These are phyloP conservation scores for Ochlodes sylvanus DNA, from an alignment of 2,888 invertebrate species.

Conservation along the genomic window DNA sequence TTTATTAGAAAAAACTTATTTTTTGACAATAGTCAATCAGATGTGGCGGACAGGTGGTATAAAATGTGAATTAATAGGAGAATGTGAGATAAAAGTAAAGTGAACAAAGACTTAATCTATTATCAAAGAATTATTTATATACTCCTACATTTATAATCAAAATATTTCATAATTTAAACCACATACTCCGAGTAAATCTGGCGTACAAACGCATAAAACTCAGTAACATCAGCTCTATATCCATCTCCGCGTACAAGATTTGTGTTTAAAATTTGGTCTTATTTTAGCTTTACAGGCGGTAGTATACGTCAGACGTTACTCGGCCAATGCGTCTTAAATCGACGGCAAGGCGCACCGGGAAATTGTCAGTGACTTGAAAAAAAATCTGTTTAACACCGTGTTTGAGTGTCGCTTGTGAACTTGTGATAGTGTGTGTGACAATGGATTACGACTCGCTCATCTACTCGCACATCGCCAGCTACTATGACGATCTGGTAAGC, in stretches of 20 bases:
- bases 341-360: constrained; percentile 59
- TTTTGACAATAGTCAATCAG: too few relatives aligned
- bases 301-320: constrained; percentile 79
- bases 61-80: too few relatives aligned
- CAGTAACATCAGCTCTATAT: constrained; percentile 69
- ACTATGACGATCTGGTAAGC: constrained; percentile 86
- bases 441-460: constrained; percentile 89
- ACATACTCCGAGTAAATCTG: too few relatives aligned
- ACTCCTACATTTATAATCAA: too few relatives aligned
- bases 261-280: constrained; percentile 86
- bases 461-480: constrained; percentile 86
- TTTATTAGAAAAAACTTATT: too few relatives aligned
- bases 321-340: constrained; percentile 82
- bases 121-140: too few relatives aligned
- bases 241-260: constrained; percentile 72
- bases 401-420: constrained; percentile 47
- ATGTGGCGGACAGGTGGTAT: too few relatives aligned
- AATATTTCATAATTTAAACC: too few relatives aligned
- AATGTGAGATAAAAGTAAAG: too few relatives aligned
- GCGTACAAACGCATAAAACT: neutral
- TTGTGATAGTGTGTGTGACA: constrained; percentile 50
- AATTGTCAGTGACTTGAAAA: constrained; percentile 52
- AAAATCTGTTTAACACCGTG: constrained; percentile 29
- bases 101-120: too few relatives aligned
- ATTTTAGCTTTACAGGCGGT: constrained; percentile 85